Evolutionary conservation across 2,797 vertebrate species (phyloP).

Genomic region (Prunella strophiata): DNA sequence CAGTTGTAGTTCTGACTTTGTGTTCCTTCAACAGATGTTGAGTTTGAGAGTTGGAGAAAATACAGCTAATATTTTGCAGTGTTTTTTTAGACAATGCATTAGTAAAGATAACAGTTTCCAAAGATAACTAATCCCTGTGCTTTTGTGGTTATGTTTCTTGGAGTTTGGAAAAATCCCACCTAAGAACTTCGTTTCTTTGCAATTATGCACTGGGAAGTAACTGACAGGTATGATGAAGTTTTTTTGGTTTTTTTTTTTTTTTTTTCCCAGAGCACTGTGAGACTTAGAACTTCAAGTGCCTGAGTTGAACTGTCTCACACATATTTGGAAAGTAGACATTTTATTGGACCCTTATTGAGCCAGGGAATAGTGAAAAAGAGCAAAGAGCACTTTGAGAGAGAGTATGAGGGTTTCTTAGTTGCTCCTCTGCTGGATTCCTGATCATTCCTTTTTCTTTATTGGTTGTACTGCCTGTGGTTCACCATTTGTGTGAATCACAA

Average conservation of each 20-base stretch:
- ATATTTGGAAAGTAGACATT: background rate
- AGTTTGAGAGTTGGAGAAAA: background rate
- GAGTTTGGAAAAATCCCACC: background rate
- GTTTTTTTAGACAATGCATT: background rate
- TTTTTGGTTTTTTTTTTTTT: background rate
- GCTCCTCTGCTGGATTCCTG: background rate
- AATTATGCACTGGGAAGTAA: background rate
- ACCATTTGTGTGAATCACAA: background rate
- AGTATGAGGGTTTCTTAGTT: background rate
- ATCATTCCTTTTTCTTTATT: background rate
- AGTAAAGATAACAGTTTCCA: background rate
- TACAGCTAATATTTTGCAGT: background rate
- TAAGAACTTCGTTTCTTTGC: background rate
- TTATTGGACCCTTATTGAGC: background rate
- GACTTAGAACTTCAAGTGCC: background rate
- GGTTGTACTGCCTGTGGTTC: background rate
- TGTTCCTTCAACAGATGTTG: background rate
- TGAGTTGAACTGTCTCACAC: background rate
- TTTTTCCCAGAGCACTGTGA: background rate
- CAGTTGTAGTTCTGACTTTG: background rate
- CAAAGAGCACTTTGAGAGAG: background rate
- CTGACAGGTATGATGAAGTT: background rate
- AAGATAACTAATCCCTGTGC: background rate
- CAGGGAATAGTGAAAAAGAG: background rate
- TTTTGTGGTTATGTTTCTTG: background rate